Evolutionary conservation across 2,797 vertebrate species (phyloP).

Genomic region (Chelonia mydas): DNA sequence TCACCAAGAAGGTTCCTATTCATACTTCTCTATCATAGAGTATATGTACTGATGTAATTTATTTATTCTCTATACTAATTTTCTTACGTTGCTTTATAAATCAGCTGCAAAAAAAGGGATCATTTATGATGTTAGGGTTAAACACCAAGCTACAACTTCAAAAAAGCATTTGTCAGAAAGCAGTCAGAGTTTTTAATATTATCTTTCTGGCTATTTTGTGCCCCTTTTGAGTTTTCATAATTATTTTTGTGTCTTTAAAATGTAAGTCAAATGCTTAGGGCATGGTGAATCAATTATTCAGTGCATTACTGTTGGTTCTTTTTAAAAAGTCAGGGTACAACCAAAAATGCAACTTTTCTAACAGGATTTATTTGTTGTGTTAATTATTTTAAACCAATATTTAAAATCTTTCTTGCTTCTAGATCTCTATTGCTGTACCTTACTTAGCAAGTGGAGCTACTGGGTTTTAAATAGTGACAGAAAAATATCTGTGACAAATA

Average conservation of each 20-base stretch:
- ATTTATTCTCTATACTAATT: constrained; percentile 30
- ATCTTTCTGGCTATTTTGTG: constrained; percentile 36
- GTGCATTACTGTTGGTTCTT: constrained; percentile 24
- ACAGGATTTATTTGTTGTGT: constrained; percentile 50
- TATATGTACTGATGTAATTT: constrained; percentile 28
- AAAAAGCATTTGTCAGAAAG: constrained; percentile 29
- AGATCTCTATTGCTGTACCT: not conserved
- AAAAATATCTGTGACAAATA: not conserved
- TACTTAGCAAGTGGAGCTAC: constrained; percentile 6
- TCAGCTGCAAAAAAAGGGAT: not conserved
- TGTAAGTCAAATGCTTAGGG: constrained; percentile 44
- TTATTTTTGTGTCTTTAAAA: constrained; percentile 66
- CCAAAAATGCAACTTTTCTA: constrained; percentile 51
- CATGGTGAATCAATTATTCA: constrained; percentile 44
- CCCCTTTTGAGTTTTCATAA: constrained; percentile 66
- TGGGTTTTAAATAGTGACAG: not conserved
- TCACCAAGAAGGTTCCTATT: constrained; percentile 39
- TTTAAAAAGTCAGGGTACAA: constrained; percentile 22
- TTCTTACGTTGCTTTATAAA: constrained; percentile 37
- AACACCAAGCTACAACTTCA: constrained; percentile 45
- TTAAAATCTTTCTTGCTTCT: constrained; percentile 37
- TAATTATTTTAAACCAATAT: constrained; percentile 25
- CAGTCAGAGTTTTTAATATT: constrained; percentile 19
- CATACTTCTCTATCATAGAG: constrained; percentile 9
- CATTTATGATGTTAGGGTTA: constrained; percentile 66